A percentile compares a stretch with the other conserved stretches of the same genome.
phyloP scores from a whole-genome alignment of 2,797 vertebrate species.

The Channa striata region DNA sequence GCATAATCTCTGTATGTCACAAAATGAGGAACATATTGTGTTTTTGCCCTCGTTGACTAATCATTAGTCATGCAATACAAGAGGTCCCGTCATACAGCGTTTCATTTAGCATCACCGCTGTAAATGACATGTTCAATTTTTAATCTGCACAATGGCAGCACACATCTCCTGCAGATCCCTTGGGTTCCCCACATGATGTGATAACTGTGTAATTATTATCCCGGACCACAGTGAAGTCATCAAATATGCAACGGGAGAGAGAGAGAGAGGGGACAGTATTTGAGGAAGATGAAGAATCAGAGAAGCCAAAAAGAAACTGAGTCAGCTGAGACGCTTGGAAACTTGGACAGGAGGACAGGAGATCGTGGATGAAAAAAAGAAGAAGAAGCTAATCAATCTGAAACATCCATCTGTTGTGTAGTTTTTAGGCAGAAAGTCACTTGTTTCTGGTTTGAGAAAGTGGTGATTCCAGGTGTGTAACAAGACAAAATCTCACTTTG shows the following conservation, averaged over 20 bases:
- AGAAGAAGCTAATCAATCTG: too few species aligned
- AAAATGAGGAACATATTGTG: neutral
- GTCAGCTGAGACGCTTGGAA: neutral
- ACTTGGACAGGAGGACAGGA: too few species aligned
- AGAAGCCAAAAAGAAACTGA: constrained; percentile 13
- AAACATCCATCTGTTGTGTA: too few species aligned
- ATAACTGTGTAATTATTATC: constrained; percentile 63
- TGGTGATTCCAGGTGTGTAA: too few species aligned
- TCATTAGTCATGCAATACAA: constrained; percentile 54
- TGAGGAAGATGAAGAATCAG: constrained; percentile 12
- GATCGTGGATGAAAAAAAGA: too few species aligned
- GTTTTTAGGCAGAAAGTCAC: too few species aligned
- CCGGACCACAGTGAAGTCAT: constrained; percentile 54
- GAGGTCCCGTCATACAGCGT: constrained; percentile 28
- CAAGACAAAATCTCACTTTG: too few species aligned
- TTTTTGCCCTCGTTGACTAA: constrained; percentile 44
- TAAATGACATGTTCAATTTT: constrained; percentile 65
- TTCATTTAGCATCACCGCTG: constrained; percentile 53
- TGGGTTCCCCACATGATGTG: constrained; percentile 43
- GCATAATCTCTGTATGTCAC: neutral
- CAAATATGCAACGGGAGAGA: constrained; percentile 69
- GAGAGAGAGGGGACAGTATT: neutral
- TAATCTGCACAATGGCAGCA: constrained; percentile 53
- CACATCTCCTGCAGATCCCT: constrained; percentile 52
- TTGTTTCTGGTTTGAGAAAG: too few species aligned